Conservation (phyloP, 2,797 vertebrate genomes). For the Selene dorsalis region DNA sequence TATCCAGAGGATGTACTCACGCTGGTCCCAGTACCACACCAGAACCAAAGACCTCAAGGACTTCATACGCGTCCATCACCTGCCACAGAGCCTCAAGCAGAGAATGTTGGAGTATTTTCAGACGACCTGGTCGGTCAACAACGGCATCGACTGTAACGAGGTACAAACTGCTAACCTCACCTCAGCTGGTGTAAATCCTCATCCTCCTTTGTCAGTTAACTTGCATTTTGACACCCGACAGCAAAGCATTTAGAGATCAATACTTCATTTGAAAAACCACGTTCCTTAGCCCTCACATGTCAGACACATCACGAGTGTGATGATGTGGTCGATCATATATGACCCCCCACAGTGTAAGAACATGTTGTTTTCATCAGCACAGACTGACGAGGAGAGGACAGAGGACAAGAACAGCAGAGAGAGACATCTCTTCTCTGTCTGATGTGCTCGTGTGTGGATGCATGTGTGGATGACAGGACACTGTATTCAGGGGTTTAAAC, state of each 20-base stretch:
- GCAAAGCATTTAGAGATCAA: slow-evolving; percentile 33
- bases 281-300: slow-evolving; percentile 23
- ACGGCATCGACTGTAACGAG: slow-evolving; percentile 96
- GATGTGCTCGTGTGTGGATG: too few species aligned
- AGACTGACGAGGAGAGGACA: slow-evolving; percentile 14
- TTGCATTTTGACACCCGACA: neutral
- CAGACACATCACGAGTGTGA: slow-evolving; percentile 7
- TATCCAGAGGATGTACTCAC: slow-evolving; percentile 98
- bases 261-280: slow-evolving; percentile 48
- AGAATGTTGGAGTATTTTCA: slow-evolving; percentile 98
- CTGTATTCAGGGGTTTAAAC: slow-evolving; percentile 11
- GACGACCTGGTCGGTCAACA: slow-evolving; percentile 98
- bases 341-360: neutral
- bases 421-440: neutral
- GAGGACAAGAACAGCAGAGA: neutral
- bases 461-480: slow-evolving; percentile 11
- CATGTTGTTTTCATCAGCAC: neutral
- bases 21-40: slow-evolving; percentile 98
- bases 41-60: slow-evolving; percentile 98
- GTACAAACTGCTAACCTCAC: slow-evolving; percentile 76
- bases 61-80: slow-evolving; percentile 96
- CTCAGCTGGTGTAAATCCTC: neutral
- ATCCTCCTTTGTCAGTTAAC: neutral
- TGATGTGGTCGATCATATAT: slow-evolving; percentile 27
- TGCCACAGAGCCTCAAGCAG: slow-evolving; percentile 96